Conservation (phyloP, 2,888 invertebrate genomes). For the Dioctria rufipes region DNA sequence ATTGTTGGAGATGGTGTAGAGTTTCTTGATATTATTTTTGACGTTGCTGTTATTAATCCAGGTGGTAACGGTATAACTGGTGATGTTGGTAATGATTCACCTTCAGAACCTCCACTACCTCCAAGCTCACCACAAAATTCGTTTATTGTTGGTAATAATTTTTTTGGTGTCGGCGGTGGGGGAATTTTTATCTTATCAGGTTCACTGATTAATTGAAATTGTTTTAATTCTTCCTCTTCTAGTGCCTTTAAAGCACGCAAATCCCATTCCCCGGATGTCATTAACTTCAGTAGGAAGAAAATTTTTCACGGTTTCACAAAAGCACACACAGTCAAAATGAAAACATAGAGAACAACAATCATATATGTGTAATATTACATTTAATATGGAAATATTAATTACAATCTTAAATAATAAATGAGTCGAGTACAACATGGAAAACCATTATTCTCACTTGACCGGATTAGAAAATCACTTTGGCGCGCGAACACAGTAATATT, state of each 20-base stretch:
- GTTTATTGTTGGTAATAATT: constrained; percentile 66
- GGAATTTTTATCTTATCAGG: constrained; percentile 65
- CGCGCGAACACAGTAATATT: neutral
- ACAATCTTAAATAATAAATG: no score
- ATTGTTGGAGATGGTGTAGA: constrained; percentile 54
- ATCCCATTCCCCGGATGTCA: constrained; percentile 72
- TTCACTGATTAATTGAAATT: constrained; percentile 68
- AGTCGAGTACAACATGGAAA: no score
- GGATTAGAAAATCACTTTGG: neutral
- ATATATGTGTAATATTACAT: no score
- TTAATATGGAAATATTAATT: no score
- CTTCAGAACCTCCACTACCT: constrained; percentile 60
- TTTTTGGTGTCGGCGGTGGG: constrained; percentile 61
- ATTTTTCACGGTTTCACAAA: constrained; percentile 35
- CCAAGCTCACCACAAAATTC: constrained; percentile 65
- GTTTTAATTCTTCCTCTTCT: constrained; percentile 70
- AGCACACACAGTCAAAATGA: constrained; percentile 9
- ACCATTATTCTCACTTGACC: no score
- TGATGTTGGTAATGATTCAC: constrained; percentile 45
- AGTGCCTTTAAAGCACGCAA: constrained; percentile 70
- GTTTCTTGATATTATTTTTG: constrained; percentile 51
- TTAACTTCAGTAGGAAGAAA: constrained; percentile 60
- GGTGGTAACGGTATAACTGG: constrained; percentile 54
- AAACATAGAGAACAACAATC: neutral
- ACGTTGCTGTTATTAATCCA: constrained; percentile 46